These are phyloP conservation scores for Copidosoma floridanum DNA, from an alignment of 1,140 invertebrate genomes.

Conservation along the genomic window DNA sequence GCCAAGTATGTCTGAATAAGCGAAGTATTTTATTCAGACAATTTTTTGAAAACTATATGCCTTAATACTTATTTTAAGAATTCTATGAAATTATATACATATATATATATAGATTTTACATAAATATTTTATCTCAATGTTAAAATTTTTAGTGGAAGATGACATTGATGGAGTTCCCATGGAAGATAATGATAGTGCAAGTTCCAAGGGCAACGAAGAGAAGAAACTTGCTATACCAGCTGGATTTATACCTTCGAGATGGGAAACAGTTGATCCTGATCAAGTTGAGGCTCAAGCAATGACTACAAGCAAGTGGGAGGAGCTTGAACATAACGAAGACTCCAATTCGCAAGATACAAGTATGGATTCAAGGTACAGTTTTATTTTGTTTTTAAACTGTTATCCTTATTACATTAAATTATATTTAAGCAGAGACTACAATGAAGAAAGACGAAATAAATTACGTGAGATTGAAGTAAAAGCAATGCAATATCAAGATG, in stretches of 20 bases:
- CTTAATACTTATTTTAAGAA: not conserved
- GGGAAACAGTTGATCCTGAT: conserved; percentile 92
- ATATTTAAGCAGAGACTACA: conserved; percentile 53
- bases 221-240: conserved; percentile 56
- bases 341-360: conserved; percentile 54
- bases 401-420: not conserved
- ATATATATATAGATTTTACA: conserved; percentile 7
- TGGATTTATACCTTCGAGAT: conserved; percentile 85
- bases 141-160: conserved; percentile 65
- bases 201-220: conserved; percentile 43
- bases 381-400: not conserved
- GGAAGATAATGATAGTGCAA: conserved; percentile 55
- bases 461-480: conserved; percentile 92
- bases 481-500: conserved; percentile 94
- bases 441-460: conserved; percentile 78
- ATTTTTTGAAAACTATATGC: not conserved
- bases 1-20: conserved; percentile 59
- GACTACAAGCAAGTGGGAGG: conserved; percentile 87
- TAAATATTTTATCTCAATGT: not conserved
- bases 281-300: conserved; percentile 83
- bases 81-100: not conserved
- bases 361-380: conserved; percentile 52
- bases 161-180: conserved; percentile 83
- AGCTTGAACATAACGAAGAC: conserved; percentile 62
- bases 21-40: conserved; percentile 5